phyloP scores from a whole-genome alignment of 2,888 invertebrate genomes.

The Xanthia togata region DNA sequence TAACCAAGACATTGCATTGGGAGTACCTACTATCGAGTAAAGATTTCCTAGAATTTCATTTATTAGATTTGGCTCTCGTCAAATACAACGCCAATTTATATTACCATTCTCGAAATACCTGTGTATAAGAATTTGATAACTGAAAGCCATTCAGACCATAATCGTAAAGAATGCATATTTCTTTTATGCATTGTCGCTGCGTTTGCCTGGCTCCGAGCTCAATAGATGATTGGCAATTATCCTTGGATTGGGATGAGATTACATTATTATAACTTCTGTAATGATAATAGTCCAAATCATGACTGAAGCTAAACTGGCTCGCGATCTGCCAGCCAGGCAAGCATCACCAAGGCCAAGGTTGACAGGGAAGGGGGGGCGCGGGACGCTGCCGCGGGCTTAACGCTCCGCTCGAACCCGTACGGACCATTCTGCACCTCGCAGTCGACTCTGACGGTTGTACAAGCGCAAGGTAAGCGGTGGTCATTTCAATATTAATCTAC shows the following conservation, averaged over 20 bases:
- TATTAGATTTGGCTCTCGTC: neutral
- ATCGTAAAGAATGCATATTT: neutral
- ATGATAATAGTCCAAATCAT: conserved; percentile 70
- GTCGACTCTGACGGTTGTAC: conserved; percentile 90
- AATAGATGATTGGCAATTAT: conserved; percentile 48
- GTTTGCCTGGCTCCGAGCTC: conserved; percentile 24
- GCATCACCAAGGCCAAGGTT: conserved; percentile 89
- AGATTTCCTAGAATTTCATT: neutral
- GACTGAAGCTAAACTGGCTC: conserved; percentile 71
- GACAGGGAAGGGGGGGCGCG: conserved; percentile 86
- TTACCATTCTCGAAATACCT: neutral
- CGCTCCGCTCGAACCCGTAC: conserved; percentile 88
- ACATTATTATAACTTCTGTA: conserved; percentile 50
- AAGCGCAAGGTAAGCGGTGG: conserved; percentile 90
- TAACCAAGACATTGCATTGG: neutral
- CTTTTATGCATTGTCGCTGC: neutral
- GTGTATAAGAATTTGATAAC: neutral
- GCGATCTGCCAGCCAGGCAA: conserved; percentile 76
- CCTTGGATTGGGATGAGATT: conserved; percentile 64
- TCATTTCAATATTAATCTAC: conserved; percentile 78
- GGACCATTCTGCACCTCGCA: conserved; percentile 90
- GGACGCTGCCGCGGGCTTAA: conserved; percentile 85
- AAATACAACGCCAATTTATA: neutral
- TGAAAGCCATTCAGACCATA: neutral
- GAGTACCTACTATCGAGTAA: neutral